Percentiles rank a stretch among this genome's conserved stretches.
Evolutionary conservation across 1,140 invertebrate species (phyloP).

Genomic region (Bombus pyrosoma): DNA sequence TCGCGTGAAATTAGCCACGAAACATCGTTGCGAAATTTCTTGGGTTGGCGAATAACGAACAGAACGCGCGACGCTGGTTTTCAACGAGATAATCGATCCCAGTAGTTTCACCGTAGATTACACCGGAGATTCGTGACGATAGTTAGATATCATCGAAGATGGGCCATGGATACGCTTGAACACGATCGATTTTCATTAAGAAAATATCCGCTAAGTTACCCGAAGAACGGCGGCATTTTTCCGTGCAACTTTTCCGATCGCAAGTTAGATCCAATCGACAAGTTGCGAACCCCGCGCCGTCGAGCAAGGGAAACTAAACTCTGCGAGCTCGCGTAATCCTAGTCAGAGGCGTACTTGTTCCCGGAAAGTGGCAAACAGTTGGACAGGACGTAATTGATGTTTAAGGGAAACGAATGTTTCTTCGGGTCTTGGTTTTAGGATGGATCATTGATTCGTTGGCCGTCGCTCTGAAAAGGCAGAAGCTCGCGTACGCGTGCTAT

Average conservation of each 20-base stretch:
- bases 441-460: neutral
- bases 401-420: neutral
- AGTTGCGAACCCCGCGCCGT: constrained; percentile 11
- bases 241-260: constrained; percentile 24
- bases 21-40: neutral
- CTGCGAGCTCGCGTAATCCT: constrained; percentile 7
- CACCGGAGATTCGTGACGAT: neutral
- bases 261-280: constrained; percentile 27
- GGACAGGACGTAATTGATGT: constrained; percentile 21
- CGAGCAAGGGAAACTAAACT: constrained; percentile 15
- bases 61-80: neutral
- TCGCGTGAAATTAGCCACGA: neutral
- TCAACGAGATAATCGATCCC: neutral
- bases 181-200: constrained; percentile 55
- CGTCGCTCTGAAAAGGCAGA: neutral
- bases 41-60: neutral
- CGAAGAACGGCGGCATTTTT: neutral
- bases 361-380: constrained; percentile 14
- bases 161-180: neutral
- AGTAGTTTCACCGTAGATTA: neutral
- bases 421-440: neutral
- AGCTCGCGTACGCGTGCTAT: neutral
- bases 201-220: constrained; percentile 21
- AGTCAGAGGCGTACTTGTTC: neutral
- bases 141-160: neutral